Evolutionary conservation across 2,888 invertebrate genomes (phyloP).

Genomic region (Camptogramma bilineatum): DNA sequence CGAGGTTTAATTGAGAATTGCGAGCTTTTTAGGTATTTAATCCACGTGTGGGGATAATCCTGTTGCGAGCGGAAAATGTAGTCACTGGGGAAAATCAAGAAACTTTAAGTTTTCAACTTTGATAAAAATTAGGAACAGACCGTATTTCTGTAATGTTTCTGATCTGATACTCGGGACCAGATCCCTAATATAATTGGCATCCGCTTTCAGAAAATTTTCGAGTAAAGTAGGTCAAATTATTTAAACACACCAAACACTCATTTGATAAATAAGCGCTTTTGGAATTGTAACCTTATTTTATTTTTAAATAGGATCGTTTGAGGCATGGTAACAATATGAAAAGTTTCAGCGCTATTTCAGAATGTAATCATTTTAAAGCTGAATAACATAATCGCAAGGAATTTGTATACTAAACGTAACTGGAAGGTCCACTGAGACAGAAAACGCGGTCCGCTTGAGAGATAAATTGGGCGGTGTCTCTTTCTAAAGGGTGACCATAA

Average conservation of each 20-base stretch:
- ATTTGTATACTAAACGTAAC: no score
- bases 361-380: no score
- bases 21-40: constrained; percentile 30
- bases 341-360: no score
- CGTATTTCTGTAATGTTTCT: constrained; percentile 9
- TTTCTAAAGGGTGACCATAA: no score
- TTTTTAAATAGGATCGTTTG: no score
- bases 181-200: constrained; percentile 3
- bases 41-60: constrained; percentile 32
- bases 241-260: neutral
- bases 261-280: neutral
- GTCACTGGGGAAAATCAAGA: constrained; percentile 21
- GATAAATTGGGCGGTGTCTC: no score
- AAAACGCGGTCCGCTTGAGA: no score
- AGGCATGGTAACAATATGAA: no score
- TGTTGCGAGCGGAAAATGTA: constrained; percentile 17
- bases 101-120: constrained; percentile 18
- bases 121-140: constrained; percentile 5
- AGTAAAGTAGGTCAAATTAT: neutral
- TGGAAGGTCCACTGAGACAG: no score
- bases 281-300: no score
- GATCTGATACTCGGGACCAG: constrained; percentile 9
- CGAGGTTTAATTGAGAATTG: constrained; percentile 43
- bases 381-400: no score
- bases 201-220: neutral